A percentile compares a stretch with the other conserved stretches of the same genome.
phyloP scores from a whole-genome alignment of 2,113 vertebrate species.

The Pontoporia blainvillei region DNA sequence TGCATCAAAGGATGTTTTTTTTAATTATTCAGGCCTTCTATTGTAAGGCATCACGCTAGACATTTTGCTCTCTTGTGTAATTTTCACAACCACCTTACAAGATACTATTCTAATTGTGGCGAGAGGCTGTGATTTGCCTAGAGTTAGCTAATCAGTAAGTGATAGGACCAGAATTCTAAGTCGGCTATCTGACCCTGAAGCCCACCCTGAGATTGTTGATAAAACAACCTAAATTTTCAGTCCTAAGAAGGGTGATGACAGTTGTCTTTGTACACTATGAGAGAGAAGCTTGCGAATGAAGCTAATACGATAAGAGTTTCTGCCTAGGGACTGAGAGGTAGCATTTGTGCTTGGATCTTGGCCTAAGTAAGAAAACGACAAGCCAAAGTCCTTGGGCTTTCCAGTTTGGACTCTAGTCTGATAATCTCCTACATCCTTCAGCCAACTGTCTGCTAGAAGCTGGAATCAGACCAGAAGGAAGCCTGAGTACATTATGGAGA shows the following conservation, averaged over 20 bases:
- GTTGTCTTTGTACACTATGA: background rate
- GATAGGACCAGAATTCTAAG: background rate
- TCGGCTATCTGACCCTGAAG: background rate
- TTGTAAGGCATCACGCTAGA: background rate
- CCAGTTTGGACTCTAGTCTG: constrained; percentile 63
- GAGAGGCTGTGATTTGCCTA: background rate
- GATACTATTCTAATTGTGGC: background rate
- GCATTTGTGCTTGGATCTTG: constrained; percentile 61
- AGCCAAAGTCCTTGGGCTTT: constrained; percentile 68
- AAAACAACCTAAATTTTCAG: background rate
- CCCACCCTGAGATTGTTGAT: background rate
- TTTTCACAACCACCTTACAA: background rate
- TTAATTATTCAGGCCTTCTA: background rate
- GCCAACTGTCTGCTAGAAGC: constrained; percentile 59
- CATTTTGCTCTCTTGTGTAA: background rate
- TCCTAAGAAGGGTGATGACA: background rate
- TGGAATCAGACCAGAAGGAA: constrained; percentile 61
- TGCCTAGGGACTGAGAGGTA: constrained; percentile 51
- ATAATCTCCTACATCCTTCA: constrained; percentile 60
- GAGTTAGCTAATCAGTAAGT: background rate
- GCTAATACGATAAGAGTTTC: constrained; percentile 32
- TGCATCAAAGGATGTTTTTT: background rate
- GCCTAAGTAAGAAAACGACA: constrained; percentile 61
- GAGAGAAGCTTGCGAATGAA: constrained; percentile 31
- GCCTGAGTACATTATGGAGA: background rate